These are phyloP conservation scores for Meloidogyne chitwoodi DNA, from an alignment of 1,140 invertebrate genomes.

Conservation along the genomic window DNA sequence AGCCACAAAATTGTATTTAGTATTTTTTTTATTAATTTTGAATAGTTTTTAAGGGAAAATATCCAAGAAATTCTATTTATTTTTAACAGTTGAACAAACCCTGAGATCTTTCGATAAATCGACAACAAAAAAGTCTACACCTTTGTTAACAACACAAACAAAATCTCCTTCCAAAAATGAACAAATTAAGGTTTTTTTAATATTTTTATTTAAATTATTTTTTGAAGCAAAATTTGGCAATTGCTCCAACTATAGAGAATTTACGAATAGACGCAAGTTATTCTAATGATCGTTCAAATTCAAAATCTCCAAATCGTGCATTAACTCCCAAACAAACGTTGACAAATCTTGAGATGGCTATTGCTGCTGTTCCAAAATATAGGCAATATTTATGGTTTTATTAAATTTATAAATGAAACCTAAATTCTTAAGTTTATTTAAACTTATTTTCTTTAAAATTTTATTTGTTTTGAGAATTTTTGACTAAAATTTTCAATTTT, in stretches of 20 bases:
- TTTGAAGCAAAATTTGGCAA: slow-evolving; percentile 4
- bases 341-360: slow-evolving; percentile 32
- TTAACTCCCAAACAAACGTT: slow-evolving; percentile 28
- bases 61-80: not conserved
- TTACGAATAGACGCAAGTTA: slow-evolving; percentile 17
- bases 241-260: slow-evolving; percentile 30
- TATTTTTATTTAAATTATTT: slow-evolving; percentile 5
- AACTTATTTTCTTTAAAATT: too few species aligned
- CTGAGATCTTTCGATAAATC: slow-evolving; percentile 20
- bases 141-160: not conserved
- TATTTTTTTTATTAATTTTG: slow-evolving; percentile 5
- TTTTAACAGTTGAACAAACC: slow-evolving; percentile 23
- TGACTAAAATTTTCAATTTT: too few species aligned
- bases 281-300: slow-evolving; percentile 26
- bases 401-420: too few species aligned
- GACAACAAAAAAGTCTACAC: slow-evolving; percentile 10
- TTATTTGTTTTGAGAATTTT: too few species aligned
- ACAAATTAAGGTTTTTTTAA: not conserved
- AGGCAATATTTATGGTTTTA: slow-evolving; percentile 5
- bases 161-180: slow-evolving; percentile 6
- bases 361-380: slow-evolving; percentile 25
- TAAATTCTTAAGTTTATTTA: too few species aligned
- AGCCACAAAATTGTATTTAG: slow-evolving; percentile 17
- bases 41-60: slow-evolving; percentile 11
- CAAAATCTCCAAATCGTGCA: slow-evolving; percentile 40